Evolutionary conservation across 30 jellyfish, hydroid and myxozoan genomes (phyloP).

Genomic region (Mastigias papua): DNA sequence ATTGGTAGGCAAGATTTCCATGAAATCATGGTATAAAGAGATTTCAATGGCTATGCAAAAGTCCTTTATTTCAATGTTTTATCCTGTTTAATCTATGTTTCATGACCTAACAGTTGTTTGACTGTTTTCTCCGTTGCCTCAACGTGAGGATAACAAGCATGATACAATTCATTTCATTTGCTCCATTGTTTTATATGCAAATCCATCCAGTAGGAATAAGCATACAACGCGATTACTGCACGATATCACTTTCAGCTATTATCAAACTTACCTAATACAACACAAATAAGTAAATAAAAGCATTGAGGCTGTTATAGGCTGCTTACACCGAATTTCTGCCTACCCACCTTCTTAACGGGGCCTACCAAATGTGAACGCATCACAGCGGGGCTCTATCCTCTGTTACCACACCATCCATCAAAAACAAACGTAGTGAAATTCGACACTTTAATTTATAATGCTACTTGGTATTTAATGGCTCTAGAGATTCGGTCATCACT

Average conservation of each 20-base stretch:
- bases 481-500: constrained; percentile 17
- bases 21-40: not conserved
- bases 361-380: constrained; percentile 26
- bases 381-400: constrained; percentile 48
- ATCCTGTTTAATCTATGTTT: constrained; percentile 19
- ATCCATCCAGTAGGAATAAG: not conserved
- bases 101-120: constrained; percentile 44
- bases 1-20: not conserved
- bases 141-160: not conserved
- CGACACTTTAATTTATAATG: constrained; percentile 38
- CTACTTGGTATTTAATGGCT: constrained; percentile 39
- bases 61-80: constrained; percentile 13
- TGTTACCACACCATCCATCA: constrained; percentile 36
- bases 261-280: not conserved
- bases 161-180: not conserved
- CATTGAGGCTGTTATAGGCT: not conserved
- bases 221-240: not conserved
- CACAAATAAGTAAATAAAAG: not conserved
- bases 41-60: constrained; percentile 30
- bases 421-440: constrained; percentile 21
- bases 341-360: constrained; percentile 5
- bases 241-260: not conserved
- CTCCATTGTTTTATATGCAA: not conserved
- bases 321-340: not conserved
- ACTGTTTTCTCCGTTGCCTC: constrained; percentile 48